A percentile compares a stretch with the other conserved stretches of the same genome.
These are phyloP conservation scores for Montipora efflorescens DNA, from an alignment of 64 coral and sea anemone genomes.

Conservation along the genomic window DNA sequence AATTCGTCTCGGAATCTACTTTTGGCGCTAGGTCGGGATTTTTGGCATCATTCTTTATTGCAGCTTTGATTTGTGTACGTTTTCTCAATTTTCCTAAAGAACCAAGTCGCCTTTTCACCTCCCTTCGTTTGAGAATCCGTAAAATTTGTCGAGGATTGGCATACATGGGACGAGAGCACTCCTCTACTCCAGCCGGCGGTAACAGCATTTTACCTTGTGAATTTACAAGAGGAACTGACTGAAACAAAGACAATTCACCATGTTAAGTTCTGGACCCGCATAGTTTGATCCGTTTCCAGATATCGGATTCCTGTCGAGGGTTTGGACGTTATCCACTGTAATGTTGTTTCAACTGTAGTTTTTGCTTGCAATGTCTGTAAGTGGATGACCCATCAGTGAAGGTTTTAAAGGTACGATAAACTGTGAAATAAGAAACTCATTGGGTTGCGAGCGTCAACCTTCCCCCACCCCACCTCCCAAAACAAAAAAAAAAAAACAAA, in stretches of 20 bases:
- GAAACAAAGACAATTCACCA: not conserved
- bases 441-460: no score
- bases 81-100: not conserved
- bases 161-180: constrained; percentile 9
- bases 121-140: constrained; percentile 49
- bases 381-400: no score
- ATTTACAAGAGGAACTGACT: constrained; percentile 44
- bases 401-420: no score
- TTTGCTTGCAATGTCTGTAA: no score
- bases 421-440: no score
- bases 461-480: no score
- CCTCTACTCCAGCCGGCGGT: constrained; percentile 5
- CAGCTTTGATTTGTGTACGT: not conserved
- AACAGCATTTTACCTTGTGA: constrained; percentile 48
- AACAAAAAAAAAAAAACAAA: not conserved
- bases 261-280: no score
- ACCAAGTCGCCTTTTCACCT: constrained; percentile 28
- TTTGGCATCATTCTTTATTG: not conserved
- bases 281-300: no score
- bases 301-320: no score
- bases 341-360: no score
- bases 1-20: not conserved
- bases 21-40: not conserved
- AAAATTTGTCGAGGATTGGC: constrained; percentile 42
- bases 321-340: no score